Evolutionary conservation across 2,888 invertebrate species (phyloP).

Genomic region (Protophormia terraenovae): DNA sequence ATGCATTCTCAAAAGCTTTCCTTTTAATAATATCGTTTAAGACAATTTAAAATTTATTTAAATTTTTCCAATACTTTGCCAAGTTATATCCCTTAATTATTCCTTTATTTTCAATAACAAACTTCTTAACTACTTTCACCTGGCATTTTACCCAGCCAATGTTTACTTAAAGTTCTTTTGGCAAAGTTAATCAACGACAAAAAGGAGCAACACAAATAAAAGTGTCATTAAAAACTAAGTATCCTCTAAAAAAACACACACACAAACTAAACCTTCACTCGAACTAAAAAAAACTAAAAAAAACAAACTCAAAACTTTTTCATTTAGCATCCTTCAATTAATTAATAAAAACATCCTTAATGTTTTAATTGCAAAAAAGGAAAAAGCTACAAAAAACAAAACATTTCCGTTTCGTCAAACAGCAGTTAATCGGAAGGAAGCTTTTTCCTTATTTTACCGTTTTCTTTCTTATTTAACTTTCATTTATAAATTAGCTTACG

Average conservation of each 20-base stretch:
- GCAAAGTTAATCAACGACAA: not conserved
- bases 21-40: too few species aligned
- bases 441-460: conserved; percentile 32
- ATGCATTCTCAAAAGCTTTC: too few species aligned
- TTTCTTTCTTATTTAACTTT: not conserved
- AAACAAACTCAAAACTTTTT: conserved; percentile 13
- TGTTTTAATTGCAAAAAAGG: conserved; percentile 25
- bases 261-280: not conserved
- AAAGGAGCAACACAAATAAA: conserved; percentile 3
- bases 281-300: not conserved
- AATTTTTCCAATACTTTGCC: not conserved
- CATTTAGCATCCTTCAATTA: conserved; percentile 48
- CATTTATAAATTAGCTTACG: conserved; percentile 38
- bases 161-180: not conserved
- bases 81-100: not conserved
- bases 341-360: conserved; percentile 39
- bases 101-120: not conserved
- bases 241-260: not conserved
- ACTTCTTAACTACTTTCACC: not conserved
- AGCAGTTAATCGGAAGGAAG: conserved; percentile 49
- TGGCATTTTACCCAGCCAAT: not conserved
- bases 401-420: conserved; percentile 41
- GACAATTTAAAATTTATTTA: too few species aligned
- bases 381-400: not conserved
- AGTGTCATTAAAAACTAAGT: conserved; percentile 37